Base-by-base conservation (phyloP, 1,140 invertebrate genomes). In the Lethrus apterus region DNA sequence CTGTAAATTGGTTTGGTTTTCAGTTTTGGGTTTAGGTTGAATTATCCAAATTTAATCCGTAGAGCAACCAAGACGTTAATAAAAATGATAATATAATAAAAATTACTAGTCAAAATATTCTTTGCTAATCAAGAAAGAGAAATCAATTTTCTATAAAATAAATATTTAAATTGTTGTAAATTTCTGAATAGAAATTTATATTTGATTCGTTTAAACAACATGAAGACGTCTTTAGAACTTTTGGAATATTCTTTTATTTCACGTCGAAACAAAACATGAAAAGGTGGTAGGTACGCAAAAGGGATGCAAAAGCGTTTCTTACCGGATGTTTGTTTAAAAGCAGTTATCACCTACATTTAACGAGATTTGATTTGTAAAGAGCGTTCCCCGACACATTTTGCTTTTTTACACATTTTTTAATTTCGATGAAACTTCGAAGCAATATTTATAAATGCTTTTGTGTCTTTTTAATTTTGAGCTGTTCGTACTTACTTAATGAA, bases 251-350 rank as follows among this genome's bases (percentile, higher is more conserved):
- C 34, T 36, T 36, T 17, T 36, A 36, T 36, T 36, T 36, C n/a
- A n/a, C n/a, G n/a, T n/a, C n/a, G n/a, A n/a, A n/a, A 20, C 7
- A 9, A 7, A 20, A 36, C n/a, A 36, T 20, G 23, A 36, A n/a
- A 17, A 13, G 17, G 34, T 36, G 18, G 19, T 7, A 18, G 34
- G 34, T 2, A 21, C 17, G 23, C 23, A 20, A 36, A 21, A 36
- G 19, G 23, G 11, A n/a, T 36, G 34, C 23, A 17, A 36, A 20
- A 36, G 34, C 18, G 34, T 36, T 20, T 36, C 18, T 36, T 20
- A 36, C 34, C 34, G 34, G 34, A 36, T 36, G 34, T 36, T 36
- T n/a, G n/a, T 36, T 36, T 36, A 10, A 36, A 36, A 36, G 34
- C 34, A 36, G 34, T 36, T 36, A 36, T 36, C 34, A 36, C 34